A percentile compares a stretch with the other conserved stretches of the same genome.
Evolutionary conservation across 2,113 vertebrate species (phyloP).

Genomic region (Oplegnathus fasciatus): DNA sequence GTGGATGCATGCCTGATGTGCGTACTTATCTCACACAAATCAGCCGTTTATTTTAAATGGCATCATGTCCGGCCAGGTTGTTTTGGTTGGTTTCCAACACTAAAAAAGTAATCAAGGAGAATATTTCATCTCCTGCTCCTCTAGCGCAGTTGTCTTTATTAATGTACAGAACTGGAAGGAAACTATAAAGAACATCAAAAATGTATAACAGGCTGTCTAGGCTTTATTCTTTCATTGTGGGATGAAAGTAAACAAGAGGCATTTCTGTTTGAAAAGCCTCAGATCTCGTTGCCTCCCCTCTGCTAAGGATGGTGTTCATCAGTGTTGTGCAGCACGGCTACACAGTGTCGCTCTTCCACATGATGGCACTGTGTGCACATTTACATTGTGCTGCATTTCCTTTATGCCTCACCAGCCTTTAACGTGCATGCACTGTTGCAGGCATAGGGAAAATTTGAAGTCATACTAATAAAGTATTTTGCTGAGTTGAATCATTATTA

Average conservation of each 20-base stretch:
- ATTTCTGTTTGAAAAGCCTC: conserved; percentile 56
- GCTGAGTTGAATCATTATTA: conserved; percentile 55
- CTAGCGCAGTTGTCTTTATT: conserved; percentile 50
- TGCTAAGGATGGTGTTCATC: conserved; percentile 55
- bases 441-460: conserved; percentile 12
- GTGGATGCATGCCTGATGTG: conserved; percentile 10
- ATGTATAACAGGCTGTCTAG: conserved; percentile 49
- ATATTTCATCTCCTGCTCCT: conserved; percentile 53
- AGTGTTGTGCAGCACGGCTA: conserved; percentile 15
- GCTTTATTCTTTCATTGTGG: conserved; percentile 50
- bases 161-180: conserved; percentile 55
- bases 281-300: conserved; percentile 44
- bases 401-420: conserved; percentile 35
- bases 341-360: conserved; percentile 66
- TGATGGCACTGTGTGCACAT: conserved; percentile 81
- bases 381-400: conserved; percentile 49
- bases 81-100: conserved; percentile 35
- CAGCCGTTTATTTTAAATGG: conserved; percentile 19
- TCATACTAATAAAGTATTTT: conserved; percentile 37
- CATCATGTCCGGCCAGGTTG: conserved; percentile 23
- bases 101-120: conserved; percentile 53
- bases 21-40: background rate
- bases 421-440: conserved; percentile 28
- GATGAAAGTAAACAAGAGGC: conserved; percentile 69
- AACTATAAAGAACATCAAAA: conserved; percentile 61